Percentiles rank a stretch among this genome's conserved stretches.
phyloP scores from a whole-genome alignment of 2,888 invertebrate genomes.

The Spicauda simplicius region DNA sequence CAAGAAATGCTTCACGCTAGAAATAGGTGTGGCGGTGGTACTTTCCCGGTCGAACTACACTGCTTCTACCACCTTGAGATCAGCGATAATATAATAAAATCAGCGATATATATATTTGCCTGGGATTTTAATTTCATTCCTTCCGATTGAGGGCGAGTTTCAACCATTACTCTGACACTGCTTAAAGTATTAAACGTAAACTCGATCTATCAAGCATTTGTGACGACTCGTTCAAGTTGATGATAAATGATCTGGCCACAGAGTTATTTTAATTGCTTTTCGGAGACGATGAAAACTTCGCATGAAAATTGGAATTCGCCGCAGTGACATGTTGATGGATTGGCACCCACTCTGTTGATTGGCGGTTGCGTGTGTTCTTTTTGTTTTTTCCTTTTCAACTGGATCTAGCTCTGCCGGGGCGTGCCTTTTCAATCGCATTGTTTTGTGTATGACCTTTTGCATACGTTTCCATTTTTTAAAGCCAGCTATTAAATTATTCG shows the following conservation, averaged over 20 bases:
- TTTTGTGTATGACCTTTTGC: conserved; percentile 12
- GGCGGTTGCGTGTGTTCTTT: conserved; percentile 55
- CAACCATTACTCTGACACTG: no score
- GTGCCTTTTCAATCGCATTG: conserved; percentile 27
- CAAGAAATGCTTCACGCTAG: no score
- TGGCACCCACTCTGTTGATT: conserved; percentile 67
- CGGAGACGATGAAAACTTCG: conserved; percentile 51
- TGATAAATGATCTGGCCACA: conserved; percentile 50
- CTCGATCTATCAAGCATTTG: conserved; percentile 40
- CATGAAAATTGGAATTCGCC: conserved; percentile 62
- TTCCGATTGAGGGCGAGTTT: no score
- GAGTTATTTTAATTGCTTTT: conserved; percentile 62
- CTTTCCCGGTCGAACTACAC: no score
- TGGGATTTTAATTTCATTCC: no score
- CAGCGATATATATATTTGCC: no score
- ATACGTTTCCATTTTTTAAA: conserved; percentile 6
- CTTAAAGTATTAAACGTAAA: conserved; percentile 36
- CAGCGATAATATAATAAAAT: no score
- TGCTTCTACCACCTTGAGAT: no score
- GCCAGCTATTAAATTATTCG: not conserved
- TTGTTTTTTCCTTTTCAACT: conserved; percentile 43
- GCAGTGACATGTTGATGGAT: conserved; percentile 66
- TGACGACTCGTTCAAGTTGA: conserved; percentile 40
- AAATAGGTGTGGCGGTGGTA: no score
- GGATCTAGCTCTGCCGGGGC: conserved; percentile 23